A percentile compares a stretch with the other conserved stretches of the same genome.
These are phyloP conservation scores for Platysteira castanea DNA, from an alignment of 2,113 vertebrate genomes.

Conservation along the genomic window DNA sequence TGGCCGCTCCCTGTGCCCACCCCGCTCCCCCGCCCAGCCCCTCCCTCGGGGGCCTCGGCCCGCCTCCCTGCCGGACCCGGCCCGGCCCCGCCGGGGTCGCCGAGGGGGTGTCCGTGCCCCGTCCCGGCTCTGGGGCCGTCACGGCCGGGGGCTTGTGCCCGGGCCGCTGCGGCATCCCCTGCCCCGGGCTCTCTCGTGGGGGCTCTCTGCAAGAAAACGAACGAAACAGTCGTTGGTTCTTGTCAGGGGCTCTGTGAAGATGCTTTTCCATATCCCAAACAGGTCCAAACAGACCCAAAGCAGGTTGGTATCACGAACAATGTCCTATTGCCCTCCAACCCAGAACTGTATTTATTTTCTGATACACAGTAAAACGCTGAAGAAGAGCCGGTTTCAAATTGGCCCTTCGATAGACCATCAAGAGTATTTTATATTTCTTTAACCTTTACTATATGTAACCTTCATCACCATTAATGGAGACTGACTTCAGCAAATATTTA, in stretches of 20 bases:
- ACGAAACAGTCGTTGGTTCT: fast-evolving
- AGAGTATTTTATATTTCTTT: background rate
- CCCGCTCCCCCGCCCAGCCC: no score
- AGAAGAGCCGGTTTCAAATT: fast-evolving
- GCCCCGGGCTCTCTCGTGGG: fast-evolving
- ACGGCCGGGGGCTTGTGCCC: fast-evolving
- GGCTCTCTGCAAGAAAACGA: no score
- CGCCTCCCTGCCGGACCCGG: no score
- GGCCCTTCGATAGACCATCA: background rate
- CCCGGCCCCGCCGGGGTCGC: background rate
- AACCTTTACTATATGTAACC: background rate
- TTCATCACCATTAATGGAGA: background rate
- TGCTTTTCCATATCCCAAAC: background rate
- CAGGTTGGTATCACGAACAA: fast-evolving
- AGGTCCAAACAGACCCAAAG: background rate
- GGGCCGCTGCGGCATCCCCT: no score
- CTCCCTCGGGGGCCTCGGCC: no score
- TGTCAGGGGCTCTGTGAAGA: background rate
- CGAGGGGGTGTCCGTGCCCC: background rate
- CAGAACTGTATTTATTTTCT: background rate
- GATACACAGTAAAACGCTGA: background rate
- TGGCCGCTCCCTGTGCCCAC: no score
- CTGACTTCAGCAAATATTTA: background rate
- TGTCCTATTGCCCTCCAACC: fast-evolving
- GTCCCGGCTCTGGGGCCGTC: background rate